Evolutionary conservation across 2,113 vertebrate species (phyloP).

Genomic region (Lepisosteus oculatus): DNA sequence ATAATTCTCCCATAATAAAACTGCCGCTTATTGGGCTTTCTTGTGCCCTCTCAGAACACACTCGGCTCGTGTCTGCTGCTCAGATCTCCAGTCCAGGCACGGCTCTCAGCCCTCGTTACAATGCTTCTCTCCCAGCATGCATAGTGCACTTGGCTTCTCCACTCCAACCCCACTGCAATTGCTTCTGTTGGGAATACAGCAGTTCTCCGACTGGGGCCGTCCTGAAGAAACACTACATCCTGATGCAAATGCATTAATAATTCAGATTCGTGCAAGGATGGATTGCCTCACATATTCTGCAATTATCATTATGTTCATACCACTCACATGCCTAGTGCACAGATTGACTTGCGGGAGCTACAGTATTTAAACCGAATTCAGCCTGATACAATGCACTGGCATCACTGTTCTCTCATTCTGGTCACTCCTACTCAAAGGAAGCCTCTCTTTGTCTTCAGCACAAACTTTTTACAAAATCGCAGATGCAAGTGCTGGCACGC

Average conservation of each 20-base stretch:
- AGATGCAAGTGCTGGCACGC: too few relatives aligned
- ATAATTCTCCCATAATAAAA: too few relatives aligned
- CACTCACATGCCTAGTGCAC: not conserved
- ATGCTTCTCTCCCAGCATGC: not conserved
- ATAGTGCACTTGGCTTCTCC: too few relatives aligned
- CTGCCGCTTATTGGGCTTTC: too few relatives aligned
- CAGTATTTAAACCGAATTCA: not conserved
- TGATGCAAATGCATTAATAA: constrained; percentile 1
- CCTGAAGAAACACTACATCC: not conserved
- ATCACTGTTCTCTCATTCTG: not conserved
- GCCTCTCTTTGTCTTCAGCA: too few relatives aligned
- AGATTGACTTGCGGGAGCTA: not conserved
- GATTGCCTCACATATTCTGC: not conserved
- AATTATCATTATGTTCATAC: not conserved
- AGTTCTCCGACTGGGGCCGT: not conserved
- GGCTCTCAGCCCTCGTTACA: not conserved
- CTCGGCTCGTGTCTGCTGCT: too few relatives aligned
- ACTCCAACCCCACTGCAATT: not conserved
- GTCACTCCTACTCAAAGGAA: too few relatives aligned
- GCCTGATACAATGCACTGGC: not conserved
- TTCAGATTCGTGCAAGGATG: not conserved
- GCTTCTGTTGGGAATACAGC: not conserved
- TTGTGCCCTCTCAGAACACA: too few relatives aligned
- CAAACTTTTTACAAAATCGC: too few relatives aligned
- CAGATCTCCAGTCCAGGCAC: not conserved